Conservation (phyloP, 64 coral and sea anemone genomes). For the Stichodactyla helianthus region DNA sequence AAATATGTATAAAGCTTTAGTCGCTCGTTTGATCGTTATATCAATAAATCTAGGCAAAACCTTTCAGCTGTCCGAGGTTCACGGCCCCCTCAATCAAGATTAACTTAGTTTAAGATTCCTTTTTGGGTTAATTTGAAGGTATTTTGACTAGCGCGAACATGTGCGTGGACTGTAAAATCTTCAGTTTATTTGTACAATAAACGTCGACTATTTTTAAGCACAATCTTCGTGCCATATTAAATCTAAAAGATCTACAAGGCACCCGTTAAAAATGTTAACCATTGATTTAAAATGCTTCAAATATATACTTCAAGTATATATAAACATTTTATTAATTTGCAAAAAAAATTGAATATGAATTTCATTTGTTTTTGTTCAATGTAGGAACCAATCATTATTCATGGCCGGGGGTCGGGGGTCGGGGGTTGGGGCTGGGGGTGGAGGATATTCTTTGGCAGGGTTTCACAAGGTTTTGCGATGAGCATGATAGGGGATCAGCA, state of each 20-base stretch:
- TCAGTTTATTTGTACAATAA: neutral
- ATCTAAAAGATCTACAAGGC: neutral
- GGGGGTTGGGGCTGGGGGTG: too few relatives aligned
- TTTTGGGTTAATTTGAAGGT: neutral
- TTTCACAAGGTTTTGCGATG: too few relatives aligned
- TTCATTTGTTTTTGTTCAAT: too few relatives aligned
- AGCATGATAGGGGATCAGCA: too few relatives aligned
- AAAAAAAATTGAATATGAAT: too few relatives aligned
- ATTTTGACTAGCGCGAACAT: neutral
- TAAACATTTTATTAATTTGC: too few relatives aligned
- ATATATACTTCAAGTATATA: neutral
- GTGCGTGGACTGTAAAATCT: neutral
- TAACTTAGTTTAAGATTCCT: neutral
- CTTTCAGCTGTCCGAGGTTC: neutral
- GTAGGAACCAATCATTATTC: too few relatives aligned
- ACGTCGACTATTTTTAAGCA: neutral
- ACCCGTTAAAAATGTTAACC: neutral
- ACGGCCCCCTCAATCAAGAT: conserved; percentile 13
- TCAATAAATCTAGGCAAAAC: conserved; percentile 2
- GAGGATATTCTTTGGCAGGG: too few relatives aligned
- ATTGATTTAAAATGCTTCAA: neutral
- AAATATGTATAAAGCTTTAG: neutral
- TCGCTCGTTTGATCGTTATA: neutral
- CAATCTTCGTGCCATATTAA: neutral
- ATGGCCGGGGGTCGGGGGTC: too few relatives aligned